Conservation (phyloP, 35 echinoderm and acorn worm genomes). For the Apostichopus californicus region DNA sequence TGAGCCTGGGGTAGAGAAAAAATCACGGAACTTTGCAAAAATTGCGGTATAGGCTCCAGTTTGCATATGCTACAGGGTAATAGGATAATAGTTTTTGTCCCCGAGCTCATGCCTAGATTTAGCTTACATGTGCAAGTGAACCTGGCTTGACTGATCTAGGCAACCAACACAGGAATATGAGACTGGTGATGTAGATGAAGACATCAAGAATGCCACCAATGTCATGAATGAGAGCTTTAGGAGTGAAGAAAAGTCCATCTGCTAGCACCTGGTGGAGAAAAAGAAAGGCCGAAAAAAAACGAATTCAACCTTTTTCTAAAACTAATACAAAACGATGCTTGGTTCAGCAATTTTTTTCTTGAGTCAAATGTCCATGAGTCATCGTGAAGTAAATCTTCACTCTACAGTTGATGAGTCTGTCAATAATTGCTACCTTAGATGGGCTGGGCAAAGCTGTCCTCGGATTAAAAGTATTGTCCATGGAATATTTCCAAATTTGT, state of each 20-base stretch:
- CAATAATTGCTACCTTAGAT: too few relatives aligned
- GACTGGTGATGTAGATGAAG: slow-evolving; percentile 89
- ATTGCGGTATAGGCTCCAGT: too few relatives aligned
- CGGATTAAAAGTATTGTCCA: too few relatives aligned
- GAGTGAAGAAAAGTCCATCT: slow-evolving; percentile 96
- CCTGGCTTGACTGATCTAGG: slow-evolving; percentile 60
- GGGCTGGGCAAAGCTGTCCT: too few relatives aligned
- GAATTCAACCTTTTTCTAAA: too few relatives aligned
- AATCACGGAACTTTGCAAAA: too few relatives aligned
- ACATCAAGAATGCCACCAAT: slow-evolving; percentile 86
- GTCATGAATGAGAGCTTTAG: slow-evolving; percentile 95
- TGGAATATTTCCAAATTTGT: too few relatives aligned
- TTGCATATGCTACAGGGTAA: too few relatives aligned
- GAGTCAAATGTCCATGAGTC: background rate
- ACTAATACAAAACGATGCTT: background rate
- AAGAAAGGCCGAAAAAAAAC: background rate
- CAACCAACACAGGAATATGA: slow-evolving; percentile 89
- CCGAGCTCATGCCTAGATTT: background rate
- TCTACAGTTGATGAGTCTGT: too few relatives aligned
- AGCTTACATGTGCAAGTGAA: slow-evolving; percentile 87
- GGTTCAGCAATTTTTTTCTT: background rate
- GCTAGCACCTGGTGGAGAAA: slow-evolving; percentile 70
- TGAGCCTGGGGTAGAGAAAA: too few relatives aligned
- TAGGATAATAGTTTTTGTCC: too few relatives aligned
- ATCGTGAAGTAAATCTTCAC: background rate